A percentile compares a stretch with the other conserved stretches of the same genome.
phyloP scores from a whole-genome alignment of 2,113 vertebrate genomes.

The Chitala chitala region DNA sequence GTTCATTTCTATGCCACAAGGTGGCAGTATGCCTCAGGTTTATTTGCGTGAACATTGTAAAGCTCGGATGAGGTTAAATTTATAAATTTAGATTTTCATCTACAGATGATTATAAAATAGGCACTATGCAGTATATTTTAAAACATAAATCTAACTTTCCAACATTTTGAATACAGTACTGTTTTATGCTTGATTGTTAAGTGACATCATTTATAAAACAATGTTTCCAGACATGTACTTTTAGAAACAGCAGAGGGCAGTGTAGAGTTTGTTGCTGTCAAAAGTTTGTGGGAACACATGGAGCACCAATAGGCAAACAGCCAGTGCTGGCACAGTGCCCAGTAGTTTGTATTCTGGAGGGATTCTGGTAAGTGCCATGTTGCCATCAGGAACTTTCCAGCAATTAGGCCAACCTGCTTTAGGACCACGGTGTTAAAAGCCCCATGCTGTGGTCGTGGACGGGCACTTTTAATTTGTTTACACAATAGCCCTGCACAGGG shows the following conservation, averaged over 20 bases:
- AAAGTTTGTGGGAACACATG: not conserved
- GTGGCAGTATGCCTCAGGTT: constrained; percentile 5
- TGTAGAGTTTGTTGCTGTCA: not conserved
- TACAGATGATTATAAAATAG: not conserved
- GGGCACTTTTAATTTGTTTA: constrained; percentile 18
- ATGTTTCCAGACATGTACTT: not conserved
- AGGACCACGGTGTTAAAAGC: constrained; percentile 9
- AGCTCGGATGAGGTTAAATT: not conserved
- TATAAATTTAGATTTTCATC: not conserved
- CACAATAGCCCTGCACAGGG: constrained; percentile 8
- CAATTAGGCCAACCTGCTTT: constrained; percentile 27
- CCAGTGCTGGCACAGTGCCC: constrained; percentile 16
- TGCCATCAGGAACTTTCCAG: constrained; percentile 26
- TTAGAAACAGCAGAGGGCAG: constrained; percentile 2
- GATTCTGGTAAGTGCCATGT: constrained; percentile 21
- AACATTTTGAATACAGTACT: not conserved
- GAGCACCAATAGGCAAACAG: constrained; percentile 2
- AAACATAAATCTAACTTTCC: not conserved
- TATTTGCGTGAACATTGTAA: not conserved
- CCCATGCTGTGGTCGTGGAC: constrained; percentile 21
- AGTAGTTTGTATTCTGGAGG: constrained; percentile 23
- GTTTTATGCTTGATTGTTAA: not conserved
- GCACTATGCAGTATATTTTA: too few relatives aligned
- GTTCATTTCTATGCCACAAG: constrained; percentile 8
- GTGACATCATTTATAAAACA: not conserved